Evolutionary conservation across 2,888 invertebrate species (phyloP), one percentile per base, ranked within the genome.

Genomic region (Zelleria hepariella): DNA sequence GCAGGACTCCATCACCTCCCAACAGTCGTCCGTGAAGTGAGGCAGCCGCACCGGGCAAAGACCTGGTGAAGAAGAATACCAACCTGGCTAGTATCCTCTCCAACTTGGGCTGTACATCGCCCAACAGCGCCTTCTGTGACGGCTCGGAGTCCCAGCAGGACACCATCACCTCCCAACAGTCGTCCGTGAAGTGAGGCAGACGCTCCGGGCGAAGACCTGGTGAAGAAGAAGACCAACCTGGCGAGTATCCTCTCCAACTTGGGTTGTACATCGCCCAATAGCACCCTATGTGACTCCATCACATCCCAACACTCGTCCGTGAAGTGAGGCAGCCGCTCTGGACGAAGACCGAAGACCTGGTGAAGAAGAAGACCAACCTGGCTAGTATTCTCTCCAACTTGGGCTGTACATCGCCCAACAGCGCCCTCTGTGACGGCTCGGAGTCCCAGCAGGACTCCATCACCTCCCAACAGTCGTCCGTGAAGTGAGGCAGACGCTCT

Each of bases 301-400:
- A 96, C 82, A 55, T 90, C 86, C 96, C 96, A 96, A 73, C 96
- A 96, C 24, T 93, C 92, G 61, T 93, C 92, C 54, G 93, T 91
- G 82, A 96, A 96, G 63, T 91, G 88, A 0, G 92, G 85, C 20
- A 96, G 82, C 58, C 94, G 91, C 75, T 96, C 96, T 2, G 96
- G 96, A 5, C 96, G 90, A 8, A 94, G 91, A 96, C 96, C 96
- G 73, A 96, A 96, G 91, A 59, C 96, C 96, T 96, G 69, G n/a
- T n/a, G n/a, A n/a, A n/a, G n/a, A n/a, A n/a, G n/a, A 49, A n/a
- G n/a, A 18, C 20, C 18, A n/a, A 49, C 24, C 20, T 65, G 60
- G 4, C 64, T 5, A 82, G 69, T 47, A 93, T 92, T 7, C 79
- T 77, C 68, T 92, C 91, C 1, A 96, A 86, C 25, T 91, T 89